These are phyloP conservation scores for Penaeus vannamei DNA, from an alignment of 1,140 invertebrate species.

Conservation along the genomic window DNA sequence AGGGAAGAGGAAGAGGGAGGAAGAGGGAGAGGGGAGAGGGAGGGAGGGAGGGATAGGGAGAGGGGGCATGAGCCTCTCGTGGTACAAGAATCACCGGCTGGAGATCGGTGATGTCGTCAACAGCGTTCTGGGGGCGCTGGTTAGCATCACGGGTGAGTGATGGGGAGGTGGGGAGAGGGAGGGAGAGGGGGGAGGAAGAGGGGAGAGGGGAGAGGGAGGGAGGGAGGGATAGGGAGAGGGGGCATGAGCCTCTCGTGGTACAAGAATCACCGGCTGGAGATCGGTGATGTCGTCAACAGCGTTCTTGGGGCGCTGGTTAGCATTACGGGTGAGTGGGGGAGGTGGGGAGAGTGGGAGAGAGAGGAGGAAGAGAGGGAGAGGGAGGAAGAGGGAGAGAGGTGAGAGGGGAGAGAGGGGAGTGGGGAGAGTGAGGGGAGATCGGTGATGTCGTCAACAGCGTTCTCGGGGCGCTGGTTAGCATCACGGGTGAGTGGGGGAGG, in stretches of 20 bases:
- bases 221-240: too few species aligned
- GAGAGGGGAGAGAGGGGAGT: too few species aligned
- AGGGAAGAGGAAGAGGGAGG: too few species aligned
- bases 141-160: slow-evolving; percentile 84
- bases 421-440: slow-evolving; percentile 75
- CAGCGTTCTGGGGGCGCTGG: slow-evolving; percentile 88
- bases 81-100: slow-evolving; percentile 81
- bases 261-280: slow-evolving; percentile 82
- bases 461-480: slow-evolving; percentile 86
- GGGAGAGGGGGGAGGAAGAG: too few species aligned
- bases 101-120: slow-evolving; percentile 91
- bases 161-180: not conserved
- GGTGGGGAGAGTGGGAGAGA: too few species aligned
- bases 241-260: slow-evolving; percentile 81
- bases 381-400: too few species aligned
- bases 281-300: slow-evolving; percentile 90
- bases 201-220: too few species aligned
- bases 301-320: slow-evolving; percentile 89
- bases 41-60: too few species aligned
- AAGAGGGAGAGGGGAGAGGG: too few species aligned
- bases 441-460: slow-evolving; percentile 91
- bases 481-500: slow-evolving; percentile 80
- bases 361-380: too few species aligned
- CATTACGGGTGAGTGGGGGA: slow-evolving; percentile 80
- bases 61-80: slow-evolving; percentile 78